Conservation (phyloP, 2,797 vertebrate species). For the Vireo griseus region DNA sequence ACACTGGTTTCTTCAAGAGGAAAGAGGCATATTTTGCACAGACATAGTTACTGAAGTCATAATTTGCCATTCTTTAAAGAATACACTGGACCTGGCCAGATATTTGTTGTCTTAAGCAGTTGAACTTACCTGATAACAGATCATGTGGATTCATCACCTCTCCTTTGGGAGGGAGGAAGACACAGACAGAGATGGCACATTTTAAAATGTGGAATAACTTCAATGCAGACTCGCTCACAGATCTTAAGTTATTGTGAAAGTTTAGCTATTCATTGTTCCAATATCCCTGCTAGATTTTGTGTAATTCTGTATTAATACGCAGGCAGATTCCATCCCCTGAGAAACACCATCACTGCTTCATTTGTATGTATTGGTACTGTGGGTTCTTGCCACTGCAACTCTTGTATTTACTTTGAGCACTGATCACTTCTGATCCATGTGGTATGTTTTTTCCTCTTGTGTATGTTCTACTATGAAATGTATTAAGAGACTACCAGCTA, state of each 20-base stretch:
- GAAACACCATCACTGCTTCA: conserved; percentile 57
- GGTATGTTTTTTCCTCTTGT: conserved; percentile 65
- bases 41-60: conserved; percentile 68
- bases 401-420: conserved; percentile 73
- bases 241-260: conserved; percentile 67
- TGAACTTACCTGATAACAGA: conserved; percentile 18
- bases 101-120: conserved; percentile 31
- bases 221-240: conserved; percentile 50
- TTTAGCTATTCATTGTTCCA: conserved; percentile 62
- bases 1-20: conserved; percentile 80
- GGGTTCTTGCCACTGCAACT: conserved; percentile 63
- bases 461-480: conserved; percentile 65
- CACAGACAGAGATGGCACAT: conserved; percentile 48
- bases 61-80: conserved; percentile 70
- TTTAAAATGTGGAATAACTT: conserved; percentile 59
- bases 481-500: conserved; percentile 60
- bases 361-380: conserved; percentile 71
- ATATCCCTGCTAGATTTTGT: conserved; percentile 69
- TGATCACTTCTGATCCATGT: conserved; percentile 66
- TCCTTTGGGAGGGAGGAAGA: conserved; percentile 31
- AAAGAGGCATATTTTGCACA: conserved; percentile 82
- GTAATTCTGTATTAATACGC: conserved; percentile 66
- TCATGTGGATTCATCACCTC: conserved; percentile 14
- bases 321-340: conserved; percentile 57
- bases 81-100: conserved; percentile 79